Conservation (phyloP, 2,888 invertebrate species). For the Bellardia pandia region DNA sequence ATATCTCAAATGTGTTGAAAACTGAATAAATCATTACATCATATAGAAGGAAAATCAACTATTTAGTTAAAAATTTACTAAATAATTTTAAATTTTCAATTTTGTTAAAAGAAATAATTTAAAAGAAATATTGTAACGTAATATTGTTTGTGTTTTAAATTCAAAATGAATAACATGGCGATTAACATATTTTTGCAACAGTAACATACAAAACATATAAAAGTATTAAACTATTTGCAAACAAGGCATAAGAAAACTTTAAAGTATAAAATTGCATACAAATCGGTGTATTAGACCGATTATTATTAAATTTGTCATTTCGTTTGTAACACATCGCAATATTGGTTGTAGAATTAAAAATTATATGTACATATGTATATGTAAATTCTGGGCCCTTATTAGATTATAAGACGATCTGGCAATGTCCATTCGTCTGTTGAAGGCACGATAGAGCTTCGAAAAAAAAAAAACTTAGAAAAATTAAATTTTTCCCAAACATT, state of each 20-base stretch:
- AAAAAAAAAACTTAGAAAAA: too few species aligned
- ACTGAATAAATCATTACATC: neutral
- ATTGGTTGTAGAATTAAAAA: too few species aligned
- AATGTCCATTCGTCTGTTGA: too few species aligned
- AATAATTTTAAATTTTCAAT: neutral
- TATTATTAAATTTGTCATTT: too few species aligned
- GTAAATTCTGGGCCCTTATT: too few species aligned
- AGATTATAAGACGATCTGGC: too few species aligned
- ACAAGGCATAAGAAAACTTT: neutral
- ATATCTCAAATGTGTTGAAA: neutral
- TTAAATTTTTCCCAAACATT: too few species aligned
- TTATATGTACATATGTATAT: too few species aligned
- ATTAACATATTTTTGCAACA: neutral
- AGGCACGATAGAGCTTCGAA: too few species aligned
- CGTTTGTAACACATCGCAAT: too few species aligned
- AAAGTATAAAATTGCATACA: slow-evolving; percentile 3
- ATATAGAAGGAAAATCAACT: neutral
- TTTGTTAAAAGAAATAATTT: neutral
- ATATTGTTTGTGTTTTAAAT: neutral
- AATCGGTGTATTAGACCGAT: slow-evolving; percentile 12
- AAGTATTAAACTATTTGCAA: neutral
- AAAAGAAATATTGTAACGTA: neutral
- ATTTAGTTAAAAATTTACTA: neutral
- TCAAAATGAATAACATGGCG: neutral
- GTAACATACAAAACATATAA: neutral